Conservation (phyloP, 2,797 vertebrate genomes). For the Macroramphosus scolopax region DNA sequence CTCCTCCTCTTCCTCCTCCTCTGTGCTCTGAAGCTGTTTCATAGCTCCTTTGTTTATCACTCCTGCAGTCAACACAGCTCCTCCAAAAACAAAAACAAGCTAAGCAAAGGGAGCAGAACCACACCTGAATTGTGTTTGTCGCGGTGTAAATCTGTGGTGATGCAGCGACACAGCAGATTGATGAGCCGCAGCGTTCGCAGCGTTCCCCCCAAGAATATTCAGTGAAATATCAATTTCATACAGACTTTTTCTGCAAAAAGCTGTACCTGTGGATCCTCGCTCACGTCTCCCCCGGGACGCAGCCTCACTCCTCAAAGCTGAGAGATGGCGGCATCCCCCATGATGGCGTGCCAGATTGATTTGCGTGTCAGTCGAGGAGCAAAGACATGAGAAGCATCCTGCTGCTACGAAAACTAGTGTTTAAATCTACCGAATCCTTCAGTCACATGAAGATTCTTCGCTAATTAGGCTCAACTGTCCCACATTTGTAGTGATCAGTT, state of each 20-base stretch:
- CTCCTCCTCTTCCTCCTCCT: neutral
- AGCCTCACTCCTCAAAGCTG: neutral
- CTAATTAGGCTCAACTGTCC: too few species aligned
- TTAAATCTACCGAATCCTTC: too few species aligned
- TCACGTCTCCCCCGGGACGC: neutral
- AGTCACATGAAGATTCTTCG: too few species aligned
- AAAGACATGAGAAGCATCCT: too few species aligned
- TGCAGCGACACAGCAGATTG: neutral
- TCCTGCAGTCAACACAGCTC: neutral
- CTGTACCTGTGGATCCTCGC: neutral
- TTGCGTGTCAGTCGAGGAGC: neutral
- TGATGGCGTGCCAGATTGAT: neutral
- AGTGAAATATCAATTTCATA: too few species aligned
- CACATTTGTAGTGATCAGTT: too few species aligned
- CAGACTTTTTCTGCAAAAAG: neutral
- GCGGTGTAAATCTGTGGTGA: neutral
- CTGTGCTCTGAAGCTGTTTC: neutral
- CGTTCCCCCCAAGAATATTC: too few species aligned
- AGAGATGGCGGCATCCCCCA: neutral
- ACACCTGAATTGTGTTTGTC: neutral
- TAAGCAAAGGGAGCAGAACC: neutral
- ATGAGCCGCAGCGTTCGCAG: neutral
- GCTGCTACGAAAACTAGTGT: too few species aligned
- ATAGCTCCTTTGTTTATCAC: neutral
- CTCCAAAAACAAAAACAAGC: neutral